These are phyloP conservation scores for Nothocercus nigrocapillus DNA, from an alignment of 2,113 vertebrate species.

Conservation along the genomic window DNA sequence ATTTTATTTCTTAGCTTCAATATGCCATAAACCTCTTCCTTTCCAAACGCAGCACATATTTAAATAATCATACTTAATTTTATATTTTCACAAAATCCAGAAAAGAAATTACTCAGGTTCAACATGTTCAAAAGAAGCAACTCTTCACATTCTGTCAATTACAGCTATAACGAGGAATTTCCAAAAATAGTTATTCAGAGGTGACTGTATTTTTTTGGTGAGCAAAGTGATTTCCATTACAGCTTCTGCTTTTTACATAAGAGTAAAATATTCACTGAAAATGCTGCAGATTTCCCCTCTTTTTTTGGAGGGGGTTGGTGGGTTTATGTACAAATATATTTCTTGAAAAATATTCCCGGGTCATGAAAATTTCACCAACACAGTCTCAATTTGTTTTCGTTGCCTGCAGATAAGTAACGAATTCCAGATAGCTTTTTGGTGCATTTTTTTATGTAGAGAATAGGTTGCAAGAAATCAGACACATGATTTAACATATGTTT, in stretches of 20 bases:
- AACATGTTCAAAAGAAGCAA: not conserved
- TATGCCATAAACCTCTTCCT: not conserved
- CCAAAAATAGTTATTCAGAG: constrained; percentile 40
- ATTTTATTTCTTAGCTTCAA: constrained; percentile 45
- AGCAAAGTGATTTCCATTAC: constrained; percentile 16
- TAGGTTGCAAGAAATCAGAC: constrained; percentile 47
- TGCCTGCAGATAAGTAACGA: not conserved
- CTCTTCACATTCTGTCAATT: constrained; percentile 52
- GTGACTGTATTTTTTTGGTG: constrained; percentile 37
- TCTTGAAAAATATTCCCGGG: not conserved
- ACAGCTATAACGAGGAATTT: constrained; percentile 18
- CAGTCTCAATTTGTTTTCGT: not conserved
- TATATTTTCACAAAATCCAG: constrained; percentile 23
- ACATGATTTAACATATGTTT: constrained; percentile 61
- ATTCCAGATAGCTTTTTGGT: constrained; percentile 1
- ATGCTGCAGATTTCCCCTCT: not conserved
- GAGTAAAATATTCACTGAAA: constrained; percentile 14
- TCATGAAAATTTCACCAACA: not conserved
- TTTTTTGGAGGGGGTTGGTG: not conserved
- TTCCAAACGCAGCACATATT: constrained; percentile 19
- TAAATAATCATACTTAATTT: constrained; percentile 53
- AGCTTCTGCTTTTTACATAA: constrained; percentile 8
- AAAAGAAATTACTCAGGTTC: constrained; percentile 10
- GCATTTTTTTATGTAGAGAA: constrained; percentile 11
- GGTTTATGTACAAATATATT: not conserved